phyloP scores from a whole-genome alignment of 30 jellyfish, hydroid and myxozoan species.

The Hydractinia symbiolongicarpus region DNA sequence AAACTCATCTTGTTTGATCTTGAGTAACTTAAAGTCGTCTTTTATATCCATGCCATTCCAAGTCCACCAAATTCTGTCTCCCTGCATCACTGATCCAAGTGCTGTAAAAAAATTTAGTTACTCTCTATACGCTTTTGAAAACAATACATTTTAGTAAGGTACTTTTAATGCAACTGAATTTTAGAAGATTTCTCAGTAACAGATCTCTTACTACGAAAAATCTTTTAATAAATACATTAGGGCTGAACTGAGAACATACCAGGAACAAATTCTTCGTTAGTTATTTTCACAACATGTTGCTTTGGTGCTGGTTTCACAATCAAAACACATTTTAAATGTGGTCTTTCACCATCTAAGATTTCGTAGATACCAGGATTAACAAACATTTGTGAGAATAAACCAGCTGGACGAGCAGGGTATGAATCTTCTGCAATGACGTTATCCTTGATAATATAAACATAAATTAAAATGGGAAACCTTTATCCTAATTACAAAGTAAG shows the following conservation, averaged over 20 bases:
- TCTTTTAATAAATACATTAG: neutral
- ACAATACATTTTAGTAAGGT: too few relatives aligned
- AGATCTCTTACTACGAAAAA: neutral
- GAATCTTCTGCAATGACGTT: constrained; percentile 43
- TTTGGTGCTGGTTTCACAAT: constrained; percentile 35
- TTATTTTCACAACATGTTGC: constrained; percentile 40
- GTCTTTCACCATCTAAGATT: constrained; percentile 41
- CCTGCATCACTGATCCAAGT: constrained; percentile 39
- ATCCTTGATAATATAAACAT: constrained; percentile 3
- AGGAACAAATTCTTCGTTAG: constrained; percentile 31
- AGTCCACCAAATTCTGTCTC: constrained; percentile 49
- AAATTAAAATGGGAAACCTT: too few relatives aligned
- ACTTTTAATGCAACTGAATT: neutral
- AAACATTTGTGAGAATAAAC: constrained; percentile 35
- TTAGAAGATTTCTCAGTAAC: neutral
- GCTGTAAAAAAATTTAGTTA: neutral
- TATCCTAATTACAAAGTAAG: too few relatives aligned
- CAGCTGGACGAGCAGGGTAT: constrained; percentile 45
- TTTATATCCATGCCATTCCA: constrained; percentile 34
- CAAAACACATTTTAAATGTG: constrained; percentile 40
- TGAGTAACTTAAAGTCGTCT: constrained; percentile 29
- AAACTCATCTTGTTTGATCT: constrained; percentile 9
- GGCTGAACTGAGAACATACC: constrained; percentile 7
- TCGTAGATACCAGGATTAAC: constrained; percentile 33
- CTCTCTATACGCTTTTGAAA: too few relatives aligned